A percentile compares a stretch with the other conserved stretches of the same genome.
Evolutionary conservation across 2,888 invertebrate species (phyloP).

Genomic region (Cenopis cana): DNA sequence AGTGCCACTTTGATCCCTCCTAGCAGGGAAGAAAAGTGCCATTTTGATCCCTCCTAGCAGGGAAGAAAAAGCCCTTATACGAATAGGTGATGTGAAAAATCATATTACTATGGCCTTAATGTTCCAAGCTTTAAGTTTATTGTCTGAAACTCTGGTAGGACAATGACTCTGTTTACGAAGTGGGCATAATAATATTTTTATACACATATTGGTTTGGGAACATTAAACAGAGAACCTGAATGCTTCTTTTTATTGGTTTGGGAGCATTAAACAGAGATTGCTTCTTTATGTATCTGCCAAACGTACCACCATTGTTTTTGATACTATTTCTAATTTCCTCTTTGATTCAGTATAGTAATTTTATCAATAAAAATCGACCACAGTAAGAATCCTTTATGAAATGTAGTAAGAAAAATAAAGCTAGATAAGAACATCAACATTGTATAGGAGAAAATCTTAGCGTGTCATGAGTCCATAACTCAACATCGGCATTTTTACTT

Average conservation of each 20-base stretch:
- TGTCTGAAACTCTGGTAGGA: slow-evolving; percentile 45
- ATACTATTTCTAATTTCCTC: neutral
- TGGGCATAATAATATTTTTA: neutral
- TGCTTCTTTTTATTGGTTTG: too few relatives aligned
- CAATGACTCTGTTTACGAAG: neutral
- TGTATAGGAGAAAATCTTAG: slow-evolving; percentile 33
- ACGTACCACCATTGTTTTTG: too few relatives aligned
- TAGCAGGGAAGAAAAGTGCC: too few relatives aligned
- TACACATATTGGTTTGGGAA: neutral
- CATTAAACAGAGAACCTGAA: neutral
- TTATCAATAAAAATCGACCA: neutral
- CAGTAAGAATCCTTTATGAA: neutral
- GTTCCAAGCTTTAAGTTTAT: slow-evolving; percentile 48
- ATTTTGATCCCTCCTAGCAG: too few relatives aligned
- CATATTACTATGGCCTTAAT: slow-evolving; percentile 58
- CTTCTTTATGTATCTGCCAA: too few relatives aligned
- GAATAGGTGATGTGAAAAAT: too few relatives aligned
- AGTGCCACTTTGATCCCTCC: too few relatives aligned
- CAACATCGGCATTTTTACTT: slow-evolving; percentile 35
- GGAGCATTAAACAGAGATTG: too few relatives aligned
- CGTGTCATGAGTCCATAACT: slow-evolving; percentile 36
- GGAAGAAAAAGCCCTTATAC: too few relatives aligned
- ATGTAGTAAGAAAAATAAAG: neutral
- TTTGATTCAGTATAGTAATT: neutral
- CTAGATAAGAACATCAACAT: slow-evolving; percentile 17